These are phyloP conservation scores for Dolichomitus sp. DNA, from an alignment of 2,888 invertebrate species.

Conservation along the genomic window DNA sequence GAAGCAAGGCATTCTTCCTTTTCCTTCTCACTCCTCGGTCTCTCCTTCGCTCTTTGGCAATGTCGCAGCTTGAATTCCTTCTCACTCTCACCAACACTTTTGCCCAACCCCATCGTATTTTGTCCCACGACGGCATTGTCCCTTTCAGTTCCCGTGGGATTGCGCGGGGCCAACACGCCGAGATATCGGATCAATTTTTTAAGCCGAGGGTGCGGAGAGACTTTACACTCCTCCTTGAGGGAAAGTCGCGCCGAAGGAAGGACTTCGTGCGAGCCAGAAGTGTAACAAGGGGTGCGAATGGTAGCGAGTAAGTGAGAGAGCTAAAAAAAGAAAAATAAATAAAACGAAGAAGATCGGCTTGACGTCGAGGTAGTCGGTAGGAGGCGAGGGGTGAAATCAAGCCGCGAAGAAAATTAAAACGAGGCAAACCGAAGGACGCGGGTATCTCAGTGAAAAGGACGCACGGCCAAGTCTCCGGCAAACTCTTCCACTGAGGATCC, in stretches of 20 bases:
- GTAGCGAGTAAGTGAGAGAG: constrained; percentile 38
- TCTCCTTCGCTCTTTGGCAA: constrained; percentile 53
- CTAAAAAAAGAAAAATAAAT: constrained; percentile 46
- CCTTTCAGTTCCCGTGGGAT: constrained; percentile 83
- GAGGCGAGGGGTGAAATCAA: constrained; percentile 81
- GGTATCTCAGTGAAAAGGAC: constrained; percentile 69
- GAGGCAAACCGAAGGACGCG: constrained; percentile 79
- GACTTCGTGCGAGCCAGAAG: constrained; percentile 48
- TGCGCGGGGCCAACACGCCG: constrained; percentile 83
- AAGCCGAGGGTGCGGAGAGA: constrained; percentile 85
- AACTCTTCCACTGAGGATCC: constrained; percentile 54
- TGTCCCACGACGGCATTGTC: constrained; percentile 80
- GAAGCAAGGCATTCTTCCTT: constrained; percentile 39
- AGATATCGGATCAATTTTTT: constrained; percentile 86
- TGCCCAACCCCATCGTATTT: constrained; percentile 72
- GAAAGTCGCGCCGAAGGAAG: constrained; percentile 30
- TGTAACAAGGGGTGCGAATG: constrained; percentile 44
- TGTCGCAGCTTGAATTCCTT: constrained; percentile 64
- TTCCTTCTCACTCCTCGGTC: constrained; percentile 59
- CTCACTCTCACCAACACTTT: constrained; percentile 58
- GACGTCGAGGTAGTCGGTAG: constrained; percentile 57
- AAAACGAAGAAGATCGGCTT: constrained; percentile 63
- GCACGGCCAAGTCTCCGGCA: constrained; percentile 46
- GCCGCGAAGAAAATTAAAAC: constrained; percentile 86
- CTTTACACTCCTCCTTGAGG: constrained; percentile 84